phyloP scores from a whole-genome alignment of 2,113 vertebrate genomes.

The Sciurus niger region DNA sequence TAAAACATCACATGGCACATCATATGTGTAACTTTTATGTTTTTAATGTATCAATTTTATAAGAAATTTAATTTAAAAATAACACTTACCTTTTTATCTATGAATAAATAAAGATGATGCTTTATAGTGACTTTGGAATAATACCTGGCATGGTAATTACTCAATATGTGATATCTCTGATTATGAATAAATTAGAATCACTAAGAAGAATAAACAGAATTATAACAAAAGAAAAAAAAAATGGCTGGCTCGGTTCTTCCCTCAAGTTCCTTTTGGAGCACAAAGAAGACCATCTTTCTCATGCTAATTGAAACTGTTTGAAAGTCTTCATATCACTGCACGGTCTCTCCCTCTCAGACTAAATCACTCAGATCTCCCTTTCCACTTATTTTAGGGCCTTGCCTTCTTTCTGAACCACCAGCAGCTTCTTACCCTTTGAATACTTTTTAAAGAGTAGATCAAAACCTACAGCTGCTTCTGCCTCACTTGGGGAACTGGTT shows the following conservation, averaged over 20 bases:
- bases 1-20: neutral
- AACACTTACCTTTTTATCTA: neutral
- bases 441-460: neutral
- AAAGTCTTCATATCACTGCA: neutral
- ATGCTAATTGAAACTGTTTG: neutral
- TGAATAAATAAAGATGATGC: neutral
- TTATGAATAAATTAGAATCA: neutral
- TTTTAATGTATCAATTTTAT: neutral
- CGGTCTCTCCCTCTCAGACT: neutral
- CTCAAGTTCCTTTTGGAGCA: neutral
- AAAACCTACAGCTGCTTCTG: neutral
- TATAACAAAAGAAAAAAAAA: neutral
- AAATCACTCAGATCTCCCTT: neutral
- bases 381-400: neutral
- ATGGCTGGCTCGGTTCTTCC: neutral
- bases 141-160: neutral
- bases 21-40: neutral
- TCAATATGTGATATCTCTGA: neutral
- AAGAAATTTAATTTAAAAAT: neutral
- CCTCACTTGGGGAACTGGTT: neutral
- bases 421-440: neutral
- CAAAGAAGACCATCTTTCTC: neutral
- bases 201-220: conserved; percentile 13
- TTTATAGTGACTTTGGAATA: neutral
- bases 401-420: neutral